phyloP scores from a whole-genome alignment of 2,888 invertebrate genomes.

The Seira ritae region DNA sequence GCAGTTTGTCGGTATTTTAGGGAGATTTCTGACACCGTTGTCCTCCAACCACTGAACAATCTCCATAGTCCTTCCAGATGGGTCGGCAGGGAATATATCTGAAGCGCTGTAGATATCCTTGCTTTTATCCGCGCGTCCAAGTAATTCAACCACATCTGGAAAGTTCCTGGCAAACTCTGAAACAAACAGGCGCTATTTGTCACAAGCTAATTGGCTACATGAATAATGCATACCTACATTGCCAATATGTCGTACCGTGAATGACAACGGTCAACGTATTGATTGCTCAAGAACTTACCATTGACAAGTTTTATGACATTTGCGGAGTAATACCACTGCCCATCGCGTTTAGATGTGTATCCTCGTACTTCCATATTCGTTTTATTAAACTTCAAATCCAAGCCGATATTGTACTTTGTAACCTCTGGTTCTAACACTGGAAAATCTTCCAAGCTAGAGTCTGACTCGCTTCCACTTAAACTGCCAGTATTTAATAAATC shows the following conservation, averaged over 20 bases:
- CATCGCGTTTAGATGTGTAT: slow-evolving; percentile 83
- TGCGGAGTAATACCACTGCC: slow-evolving; percentile 87
- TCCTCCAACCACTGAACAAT: slow-evolving; percentile 71
- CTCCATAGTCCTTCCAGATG: slow-evolving; percentile 58
- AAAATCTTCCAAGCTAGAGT: slow-evolving; percentile 66
- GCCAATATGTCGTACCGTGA: not conserved
- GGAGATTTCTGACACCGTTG: slow-evolving; percentile 65
- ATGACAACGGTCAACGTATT: not conserved
- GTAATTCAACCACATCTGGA: slow-evolving; percentile 84
- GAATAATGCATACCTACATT: not conserved
- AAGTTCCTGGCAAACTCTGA: slow-evolving; percentile 82
- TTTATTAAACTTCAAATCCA: slow-evolving; percentile 93
- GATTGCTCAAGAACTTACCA: slow-evolving; percentile 58
- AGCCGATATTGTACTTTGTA: slow-evolving; percentile 85
- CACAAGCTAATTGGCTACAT: slow-evolving; percentile 13
- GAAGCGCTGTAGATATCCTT: slow-evolving; percentile 75
- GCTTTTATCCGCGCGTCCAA: slow-evolving; percentile 76
- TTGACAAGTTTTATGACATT: slow-evolving; percentile 84
- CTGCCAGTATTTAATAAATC: not conserved
- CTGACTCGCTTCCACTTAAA: slow-evolving; percentile 30
- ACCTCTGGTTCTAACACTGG: slow-evolving; percentile 68
- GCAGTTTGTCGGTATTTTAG: slow-evolving; percentile 68
- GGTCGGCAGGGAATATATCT: slow-evolving; percentile 74
- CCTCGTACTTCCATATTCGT: slow-evolving; percentile 84
- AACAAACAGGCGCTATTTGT: too few relatives aligned